Conservation (phyloP, 2,113 vertebrate genomes). For the Mus pahari region DNA sequence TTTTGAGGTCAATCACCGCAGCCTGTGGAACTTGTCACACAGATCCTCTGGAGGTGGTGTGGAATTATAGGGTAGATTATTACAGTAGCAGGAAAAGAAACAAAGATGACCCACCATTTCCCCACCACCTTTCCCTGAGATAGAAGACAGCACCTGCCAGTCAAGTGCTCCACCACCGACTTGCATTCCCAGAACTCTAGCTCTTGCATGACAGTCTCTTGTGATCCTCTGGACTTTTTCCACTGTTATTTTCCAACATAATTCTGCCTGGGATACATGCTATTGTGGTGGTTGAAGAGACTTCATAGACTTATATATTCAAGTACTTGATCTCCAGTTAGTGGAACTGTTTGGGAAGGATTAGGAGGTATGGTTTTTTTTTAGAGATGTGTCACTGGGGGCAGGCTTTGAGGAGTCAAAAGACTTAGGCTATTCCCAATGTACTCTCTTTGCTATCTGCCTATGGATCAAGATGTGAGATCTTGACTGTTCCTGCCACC, state of each 20-base stretch:
- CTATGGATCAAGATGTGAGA: neutral
- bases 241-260: neutral
- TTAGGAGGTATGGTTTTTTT: neutral
- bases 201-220: neutral
- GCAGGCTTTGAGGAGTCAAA: neutral
- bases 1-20: no score
- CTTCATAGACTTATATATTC: neutral
- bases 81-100: neutral
- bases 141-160: neutral
- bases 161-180: no score
- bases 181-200: neutral
- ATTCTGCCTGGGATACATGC: neutral
- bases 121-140: neutral
- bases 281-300: neutral
- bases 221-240: neutral
- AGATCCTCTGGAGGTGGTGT: no score
- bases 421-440: neutral
- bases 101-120: no score
- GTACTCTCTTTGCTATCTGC: neutral
- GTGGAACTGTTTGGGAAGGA: neutral
- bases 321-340: neutral
- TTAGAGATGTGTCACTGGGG: neutral
- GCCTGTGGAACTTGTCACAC: no score
- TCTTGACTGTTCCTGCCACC: neutral
- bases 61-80: neutral